These are phyloP conservation scores for Metridium senile DNA, from an alignment of 92 coral and sea anemone species.

Conservation along the genomic window DNA sequence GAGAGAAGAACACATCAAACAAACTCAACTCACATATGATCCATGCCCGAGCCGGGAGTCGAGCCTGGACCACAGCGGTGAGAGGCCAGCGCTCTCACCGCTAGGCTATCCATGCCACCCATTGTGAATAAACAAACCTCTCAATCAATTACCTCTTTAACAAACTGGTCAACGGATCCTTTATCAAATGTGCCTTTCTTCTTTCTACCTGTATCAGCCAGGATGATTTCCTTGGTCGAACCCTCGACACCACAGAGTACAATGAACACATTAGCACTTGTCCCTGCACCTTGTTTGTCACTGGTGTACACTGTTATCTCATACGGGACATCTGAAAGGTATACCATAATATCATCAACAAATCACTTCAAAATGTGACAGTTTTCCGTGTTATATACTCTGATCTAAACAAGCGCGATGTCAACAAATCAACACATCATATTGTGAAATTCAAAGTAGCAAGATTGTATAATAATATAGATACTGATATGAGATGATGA, in stretches of 20 bases:
- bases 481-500: not conserved
- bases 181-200: slow-evolving; percentile 91
- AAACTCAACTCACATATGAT: no score
- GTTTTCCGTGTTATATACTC: not conserved
- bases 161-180: slow-evolving; percentile 91
- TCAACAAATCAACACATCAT: no score
- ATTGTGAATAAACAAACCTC: no score
- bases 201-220: slow-evolving; percentile 90
- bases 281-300: slow-evolving; percentile 83
- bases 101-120: no score
- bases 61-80: no score
- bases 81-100: no score
- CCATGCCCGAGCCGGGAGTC: no score
- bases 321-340: slow-evolving; percentile 78
- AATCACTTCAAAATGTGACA: no score
- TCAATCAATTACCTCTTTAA: slow-evolving; percentile 89
- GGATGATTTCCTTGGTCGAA: slow-evolving; percentile 72
- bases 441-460: no score
- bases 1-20: no score
- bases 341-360: not conserved
- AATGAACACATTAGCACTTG: slow-evolving; percentile 85
- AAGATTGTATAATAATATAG: not conserved
- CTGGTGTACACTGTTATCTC: slow-evolving; percentile 93
- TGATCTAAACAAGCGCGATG: not conserved
- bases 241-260: slow-evolving; percentile 85